Evolutionary conservation across 2,888 invertebrate genomes (phyloP).

Genomic region (Pterobdella sp.): DNA sequence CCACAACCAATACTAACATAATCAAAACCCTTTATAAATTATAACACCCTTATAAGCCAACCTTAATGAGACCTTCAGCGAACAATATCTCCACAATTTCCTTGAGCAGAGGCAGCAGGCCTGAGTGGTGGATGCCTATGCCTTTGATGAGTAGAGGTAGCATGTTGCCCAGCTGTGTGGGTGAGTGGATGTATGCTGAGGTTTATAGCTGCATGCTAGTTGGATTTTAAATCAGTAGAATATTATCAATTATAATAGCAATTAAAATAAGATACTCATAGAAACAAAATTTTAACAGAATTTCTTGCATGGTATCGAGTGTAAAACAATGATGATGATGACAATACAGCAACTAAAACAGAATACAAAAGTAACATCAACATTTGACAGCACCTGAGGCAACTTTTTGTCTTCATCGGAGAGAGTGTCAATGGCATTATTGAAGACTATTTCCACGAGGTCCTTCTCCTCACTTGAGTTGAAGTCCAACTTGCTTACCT

Average conservation of each 20-base stretch:
- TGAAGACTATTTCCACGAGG: constrained; percentile 89
- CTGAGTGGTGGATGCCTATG: constrained; percentile 91
- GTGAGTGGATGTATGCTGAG: no score
- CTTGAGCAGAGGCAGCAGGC: constrained; percentile 85
- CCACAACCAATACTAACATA: no score
- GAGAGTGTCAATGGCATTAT: constrained; percentile 90
- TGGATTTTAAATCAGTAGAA: no score
- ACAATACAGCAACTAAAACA: background rate
- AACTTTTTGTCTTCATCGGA: constrained; percentile 85
- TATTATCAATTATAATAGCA: no score
- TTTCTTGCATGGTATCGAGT: no score
- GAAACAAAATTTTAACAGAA: background rate
- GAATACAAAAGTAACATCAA: background rate
- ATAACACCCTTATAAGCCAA: constrained; percentile 37
- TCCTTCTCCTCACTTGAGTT: constrained; percentile 87
- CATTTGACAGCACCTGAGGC: constrained; percentile 62
- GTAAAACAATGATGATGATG: no score
- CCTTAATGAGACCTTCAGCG: constrained; percentile 90
- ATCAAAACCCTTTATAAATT: no score
- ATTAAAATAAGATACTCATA: background rate
- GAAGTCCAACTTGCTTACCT: constrained; percentile 92
- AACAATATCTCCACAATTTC: constrained; percentile 98
- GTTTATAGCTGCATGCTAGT: no score
- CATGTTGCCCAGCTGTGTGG: constrained; percentile 85
- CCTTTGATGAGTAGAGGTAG: constrained; percentile 83